Evolutionary conservation across 2,888 invertebrate species (phyloP).

Genomic region (Macrosiphum euphorbiae): DNA sequence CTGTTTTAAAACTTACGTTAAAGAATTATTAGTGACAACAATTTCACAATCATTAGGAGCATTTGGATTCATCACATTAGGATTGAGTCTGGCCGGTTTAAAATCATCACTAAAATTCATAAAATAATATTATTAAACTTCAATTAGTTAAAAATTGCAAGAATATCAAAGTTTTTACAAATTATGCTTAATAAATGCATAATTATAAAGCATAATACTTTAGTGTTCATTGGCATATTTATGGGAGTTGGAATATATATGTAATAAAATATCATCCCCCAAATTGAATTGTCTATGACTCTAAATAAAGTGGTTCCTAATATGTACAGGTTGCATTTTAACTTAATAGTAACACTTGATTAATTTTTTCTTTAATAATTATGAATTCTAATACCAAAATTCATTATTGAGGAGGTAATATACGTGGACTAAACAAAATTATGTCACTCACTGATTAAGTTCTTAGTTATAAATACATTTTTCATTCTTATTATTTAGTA

Average conservation of each 20-base stretch:
- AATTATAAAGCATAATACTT: not conserved
- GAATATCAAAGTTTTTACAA: not conserved
- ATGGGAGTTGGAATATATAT: not conserved
- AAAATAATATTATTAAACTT: not conserved
- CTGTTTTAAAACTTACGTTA: conserved; percentile 78
- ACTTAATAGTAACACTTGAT: not conserved
- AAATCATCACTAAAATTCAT: conserved; percentile 56
- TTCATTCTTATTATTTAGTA: not conserved
- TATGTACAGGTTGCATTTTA: not conserved
- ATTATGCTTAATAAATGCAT: not conserved
- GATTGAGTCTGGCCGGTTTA: conserved; percentile 44
- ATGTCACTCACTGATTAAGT: not conserved
- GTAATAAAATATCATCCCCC: not conserved
- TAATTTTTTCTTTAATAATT: not conserved
- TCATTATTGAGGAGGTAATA: not conserved
- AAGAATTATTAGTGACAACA: conserved; percentile 84
- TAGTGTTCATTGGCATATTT: not conserved
- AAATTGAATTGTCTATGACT: not conserved
- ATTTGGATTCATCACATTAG: conserved; percentile 64
- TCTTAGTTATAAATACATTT: not conserved
- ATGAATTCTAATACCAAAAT: not conserved
- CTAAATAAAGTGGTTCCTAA: not conserved
- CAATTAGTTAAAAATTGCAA: not conserved
- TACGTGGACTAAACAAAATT: not conserved
- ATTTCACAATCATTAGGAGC: conserved; percentile 87